Evolutionary conservation across 2,113 vertebrate genomes (phyloP).

Genomic region (Typhlomys cinereus): DNA sequence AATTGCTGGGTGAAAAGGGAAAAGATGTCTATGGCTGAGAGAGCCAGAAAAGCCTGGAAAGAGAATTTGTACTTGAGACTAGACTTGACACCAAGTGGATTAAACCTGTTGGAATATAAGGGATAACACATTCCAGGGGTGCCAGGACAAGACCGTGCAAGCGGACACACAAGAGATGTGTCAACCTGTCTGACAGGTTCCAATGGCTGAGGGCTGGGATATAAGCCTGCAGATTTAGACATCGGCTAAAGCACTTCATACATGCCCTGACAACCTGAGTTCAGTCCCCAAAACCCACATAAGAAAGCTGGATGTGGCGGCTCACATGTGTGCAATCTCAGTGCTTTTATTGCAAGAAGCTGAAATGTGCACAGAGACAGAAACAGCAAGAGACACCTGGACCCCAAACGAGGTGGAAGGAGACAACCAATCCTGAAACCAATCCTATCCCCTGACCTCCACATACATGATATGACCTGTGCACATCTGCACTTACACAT

Average conservation of each 20-base stretch:
- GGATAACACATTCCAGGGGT: background rate
- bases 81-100: background rate
- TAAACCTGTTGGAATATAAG: background rate
- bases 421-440: too few species aligned
- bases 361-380: too few species aligned
- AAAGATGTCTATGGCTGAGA: background rate
- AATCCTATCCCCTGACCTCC: too few species aligned
- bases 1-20: background rate
- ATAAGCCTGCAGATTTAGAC: constrained; percentile 19
- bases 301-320: too few species aligned
- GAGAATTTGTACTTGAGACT: background rate
- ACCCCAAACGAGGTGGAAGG: too few species aligned
- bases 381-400: too few species aligned
- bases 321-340: too few species aligned
- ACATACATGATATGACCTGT: too few species aligned
- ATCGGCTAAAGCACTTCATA: too few species aligned
- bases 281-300: too few species aligned
- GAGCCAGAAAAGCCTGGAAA: background rate
- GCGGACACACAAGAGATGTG: background rate
- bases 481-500: too few species aligned
- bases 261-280: background rate
- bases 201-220: background rate
- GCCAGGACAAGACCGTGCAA: background rate
- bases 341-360: too few species aligned
- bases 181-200: constrained; percentile 10